Conservation (phyloP, 1,140 invertebrate genomes). For the Habropoda laboriosa region DNA sequence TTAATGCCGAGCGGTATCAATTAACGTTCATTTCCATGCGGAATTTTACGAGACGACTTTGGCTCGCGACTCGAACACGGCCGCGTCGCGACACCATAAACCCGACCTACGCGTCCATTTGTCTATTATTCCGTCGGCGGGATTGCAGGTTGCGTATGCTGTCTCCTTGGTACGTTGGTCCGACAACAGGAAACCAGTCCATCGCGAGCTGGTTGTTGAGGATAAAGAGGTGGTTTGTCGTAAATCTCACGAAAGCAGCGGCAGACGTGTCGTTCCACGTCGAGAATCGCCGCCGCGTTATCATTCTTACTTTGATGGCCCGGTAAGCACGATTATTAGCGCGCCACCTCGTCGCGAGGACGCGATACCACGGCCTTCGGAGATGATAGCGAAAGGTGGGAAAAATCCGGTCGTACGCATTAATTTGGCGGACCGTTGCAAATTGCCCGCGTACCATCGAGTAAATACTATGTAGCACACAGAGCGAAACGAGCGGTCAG, state of each 20-base stretch:
- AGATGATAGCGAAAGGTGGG: not conserved
- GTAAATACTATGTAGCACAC: slow-evolving; percentile 15
- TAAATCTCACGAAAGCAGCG: slow-evolving; percentile 56
- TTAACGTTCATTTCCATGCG: not conserved
- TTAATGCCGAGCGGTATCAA: slow-evolving; percentile 20
- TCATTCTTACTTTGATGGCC: slow-evolving; percentile 68
- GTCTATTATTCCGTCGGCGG: slow-evolving; percentile 46
- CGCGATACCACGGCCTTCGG: not conserved
- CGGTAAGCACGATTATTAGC: slow-evolving; percentile 76
- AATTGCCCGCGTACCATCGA: slow-evolving; percentile 12
- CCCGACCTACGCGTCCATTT: slow-evolving; percentile 16
- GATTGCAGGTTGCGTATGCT: slow-evolving; percentile 19
- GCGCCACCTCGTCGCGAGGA: slow-evolving; percentile 39
- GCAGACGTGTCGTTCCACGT: slow-evolving; percentile 46
- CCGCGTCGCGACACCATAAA: slow-evolving; percentile 9
- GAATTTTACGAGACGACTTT: not conserved
- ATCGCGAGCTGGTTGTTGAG: slow-evolving; percentile 58
- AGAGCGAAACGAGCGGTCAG: slow-evolving; percentile 9
- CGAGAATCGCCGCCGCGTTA: slow-evolving; percentile 56
- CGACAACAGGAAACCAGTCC: slow-evolving; percentile 35
- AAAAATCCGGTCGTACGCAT: not conserved
- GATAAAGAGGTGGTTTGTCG: slow-evolving; percentile 61
- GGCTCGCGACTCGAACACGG: not conserved
- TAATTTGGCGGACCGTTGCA: slow-evolving; percentile 14
- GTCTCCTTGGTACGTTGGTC: slow-evolving; percentile 16